Evolutionary conservation across 1,140 invertebrate species (phyloP).

Genomic region (Plutomurus gul): DNA sequence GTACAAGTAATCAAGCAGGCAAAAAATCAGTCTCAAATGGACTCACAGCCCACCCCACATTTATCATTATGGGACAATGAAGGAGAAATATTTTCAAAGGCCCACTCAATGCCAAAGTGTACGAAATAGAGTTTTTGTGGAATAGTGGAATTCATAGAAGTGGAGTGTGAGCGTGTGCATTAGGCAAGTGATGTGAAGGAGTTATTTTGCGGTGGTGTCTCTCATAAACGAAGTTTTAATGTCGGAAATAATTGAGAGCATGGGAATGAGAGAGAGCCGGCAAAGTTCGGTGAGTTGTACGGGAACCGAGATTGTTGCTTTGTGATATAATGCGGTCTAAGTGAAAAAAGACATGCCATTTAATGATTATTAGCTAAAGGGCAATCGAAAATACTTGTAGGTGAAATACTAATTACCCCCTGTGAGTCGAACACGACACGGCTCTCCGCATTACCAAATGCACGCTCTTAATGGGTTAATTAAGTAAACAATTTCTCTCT

Average conservation of each 20-base stretch:
- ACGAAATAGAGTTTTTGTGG: no score
- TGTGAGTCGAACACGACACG: constrained; percentile 23
- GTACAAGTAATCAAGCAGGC: background rate
- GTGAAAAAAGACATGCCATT: constrained; percentile 33
- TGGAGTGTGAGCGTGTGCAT: no score
- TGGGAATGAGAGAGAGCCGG: background rate
- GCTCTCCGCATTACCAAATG: background rate
- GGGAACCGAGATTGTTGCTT: background rate
- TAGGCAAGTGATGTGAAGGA: background rate
- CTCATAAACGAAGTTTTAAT: background rate
- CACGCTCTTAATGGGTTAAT: constrained; percentile 51
- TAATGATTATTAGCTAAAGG: constrained; percentile 35
- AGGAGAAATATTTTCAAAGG: no score
- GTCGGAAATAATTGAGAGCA: background rate
- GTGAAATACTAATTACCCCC: constrained; percentile 43
- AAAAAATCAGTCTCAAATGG: background rate
- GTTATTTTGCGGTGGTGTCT: background rate
- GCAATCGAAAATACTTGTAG: constrained; percentile 29
- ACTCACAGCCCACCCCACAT: no score
- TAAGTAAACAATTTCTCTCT: constrained; percentile 52
- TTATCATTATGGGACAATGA: no score
- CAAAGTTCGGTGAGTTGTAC: background rate
- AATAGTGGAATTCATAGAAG: no score
- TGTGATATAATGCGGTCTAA: background rate
- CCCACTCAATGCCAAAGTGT: no score